Evolutionary conservation across 2,888 invertebrate species (phyloP), one percentile per base, ranked within the genome.

Genomic region (Erynnis tages): DNA sequence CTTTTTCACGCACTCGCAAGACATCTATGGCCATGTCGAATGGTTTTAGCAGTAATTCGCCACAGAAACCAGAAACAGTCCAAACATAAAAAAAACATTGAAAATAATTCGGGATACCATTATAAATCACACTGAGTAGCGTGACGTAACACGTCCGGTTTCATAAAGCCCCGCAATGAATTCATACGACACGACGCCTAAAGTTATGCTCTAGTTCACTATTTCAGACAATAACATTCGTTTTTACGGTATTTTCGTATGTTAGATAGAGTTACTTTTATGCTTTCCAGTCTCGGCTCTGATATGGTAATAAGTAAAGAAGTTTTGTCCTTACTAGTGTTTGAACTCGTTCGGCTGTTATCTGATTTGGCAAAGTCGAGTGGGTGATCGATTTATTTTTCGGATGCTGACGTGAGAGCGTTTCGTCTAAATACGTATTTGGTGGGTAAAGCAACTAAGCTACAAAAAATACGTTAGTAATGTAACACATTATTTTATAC

Each of bases 321-420:
- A 49, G 14, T 35, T 41, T 41, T 34, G 34, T 43, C 27, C 25
- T 7, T 41, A 43, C 27, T 34, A 30, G 17, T 25, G n/a, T 40
- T 25, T 43, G 43, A 50, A 40, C 23, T 41, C 30, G 16, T 35
- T 14, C 11, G 40, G 17, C 40, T 7, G 17, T 35, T 50, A 60
- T 57, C 55, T 56, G 58, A 58, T 60, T 54, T 60, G 60, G 60
- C 58, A 60, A 52, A 35, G 45, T 37, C 40, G 40, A 29, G n/a
- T 27, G 11, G 30, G 47, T 56, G 56, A 60, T 58, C 55, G 53
- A 57, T 58, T 45, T 59, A 50, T 60, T 60, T 57, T 56, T 55
- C 49, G 8, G 54, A 58, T 57, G 56, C 56, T 48, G 46, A 54
- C 54, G 53, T 47, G 37, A 43, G 56, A 57, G 60, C 55, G 45